Conservation (phyloP, 2,113 vertebrate genomes). For the Pyrgilauda ruficollis region DNA sequence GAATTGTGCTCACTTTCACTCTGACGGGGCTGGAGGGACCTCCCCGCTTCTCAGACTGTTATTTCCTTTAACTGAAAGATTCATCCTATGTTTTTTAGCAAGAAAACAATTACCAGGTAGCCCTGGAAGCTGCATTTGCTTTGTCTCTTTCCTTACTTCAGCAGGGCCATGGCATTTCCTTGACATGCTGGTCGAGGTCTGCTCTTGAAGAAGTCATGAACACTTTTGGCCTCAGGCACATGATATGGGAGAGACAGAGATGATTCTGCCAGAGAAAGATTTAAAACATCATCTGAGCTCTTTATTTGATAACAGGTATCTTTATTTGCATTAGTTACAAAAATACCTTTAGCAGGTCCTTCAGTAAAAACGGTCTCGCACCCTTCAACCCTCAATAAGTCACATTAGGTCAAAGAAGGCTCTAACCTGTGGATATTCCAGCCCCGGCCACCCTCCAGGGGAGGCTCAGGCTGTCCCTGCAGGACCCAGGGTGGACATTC, state of each 20-base stretch:
- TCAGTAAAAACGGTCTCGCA: not conserved
- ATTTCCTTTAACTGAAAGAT: not conserved
- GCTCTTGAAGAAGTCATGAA: slow-evolving; percentile 89
- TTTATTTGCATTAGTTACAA: not conserved
- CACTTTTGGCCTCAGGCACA: slow-evolving; percentile 87
- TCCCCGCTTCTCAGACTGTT: not conserved
- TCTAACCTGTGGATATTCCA: fast-evolving
- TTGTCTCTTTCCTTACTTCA: not conserved
- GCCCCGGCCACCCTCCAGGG: not conserved
- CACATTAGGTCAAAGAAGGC: not conserved
- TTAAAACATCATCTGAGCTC: not conserved
- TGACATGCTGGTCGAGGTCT: slow-evolving; percentile 72
- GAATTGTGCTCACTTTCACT: fast-evolving
- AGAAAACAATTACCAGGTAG: not conserved
- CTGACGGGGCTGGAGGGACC: not conserved
- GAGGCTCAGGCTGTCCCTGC: fast-evolving
- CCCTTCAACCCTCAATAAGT: not conserved
- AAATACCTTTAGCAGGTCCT: not conserved
- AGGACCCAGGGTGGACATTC: not conserved
- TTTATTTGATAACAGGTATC: not conserved
- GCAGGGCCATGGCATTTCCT: too few species aligned
- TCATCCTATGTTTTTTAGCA: not conserved
- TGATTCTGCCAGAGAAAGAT: slow-evolving; percentile 76
- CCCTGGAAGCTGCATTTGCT: not conserved
- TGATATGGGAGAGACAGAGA: slow-evolving; percentile 89